Evolutionary conservation across 1,140 invertebrate species (phyloP), one percentile per base, ranked within the genome.

Genomic region (Papilio dardanus): DNA sequence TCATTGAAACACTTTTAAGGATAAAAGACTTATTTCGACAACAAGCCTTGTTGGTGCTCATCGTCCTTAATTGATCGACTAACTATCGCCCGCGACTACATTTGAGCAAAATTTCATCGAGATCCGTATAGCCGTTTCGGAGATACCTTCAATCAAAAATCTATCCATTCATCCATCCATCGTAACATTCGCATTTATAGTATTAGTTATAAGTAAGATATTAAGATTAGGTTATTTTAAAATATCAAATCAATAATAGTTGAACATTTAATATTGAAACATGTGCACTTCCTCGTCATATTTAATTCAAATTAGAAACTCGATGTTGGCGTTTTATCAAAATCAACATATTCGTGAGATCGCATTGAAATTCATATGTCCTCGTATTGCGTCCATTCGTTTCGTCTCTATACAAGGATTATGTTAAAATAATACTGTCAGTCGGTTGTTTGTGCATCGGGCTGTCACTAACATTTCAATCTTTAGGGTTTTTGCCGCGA

Each of bases 391-490:
- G 84, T 89, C 84, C 86, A 87, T 88, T 88, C 86, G 88, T 92
- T 90, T 91, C 85, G 81, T 88, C 81, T 87, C 85, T 87, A 81
- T 88, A 91, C 89, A 91, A 91, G 90, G 90, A 91, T 93, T 93
- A 93, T 92, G 91, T 86, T 92, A 93, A 93, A 91, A 93, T 89
- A 90, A 92, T 91, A 77, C 89, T 88, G 90, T 86, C 88, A 82
- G 86, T 86, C 88, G 87, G 86, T 88, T 91, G 88, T 92, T 90
- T 92, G 90, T 93, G 92, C 90, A 92, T 93, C 88, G 80, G 78
- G 79, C 87, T 91, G 92, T 91, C 92, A 88, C 86, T 92, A 91
- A 91, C 90, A 88, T 92, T 89, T 93, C 92, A 93, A 93, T 92
- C 88, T 76, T 82, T 82, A 88, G 85, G 85, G 89, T 93, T 92